Conservation (phyloP, 2,888 invertebrate species). For the Hirtodrosophila duncani region DNA sequence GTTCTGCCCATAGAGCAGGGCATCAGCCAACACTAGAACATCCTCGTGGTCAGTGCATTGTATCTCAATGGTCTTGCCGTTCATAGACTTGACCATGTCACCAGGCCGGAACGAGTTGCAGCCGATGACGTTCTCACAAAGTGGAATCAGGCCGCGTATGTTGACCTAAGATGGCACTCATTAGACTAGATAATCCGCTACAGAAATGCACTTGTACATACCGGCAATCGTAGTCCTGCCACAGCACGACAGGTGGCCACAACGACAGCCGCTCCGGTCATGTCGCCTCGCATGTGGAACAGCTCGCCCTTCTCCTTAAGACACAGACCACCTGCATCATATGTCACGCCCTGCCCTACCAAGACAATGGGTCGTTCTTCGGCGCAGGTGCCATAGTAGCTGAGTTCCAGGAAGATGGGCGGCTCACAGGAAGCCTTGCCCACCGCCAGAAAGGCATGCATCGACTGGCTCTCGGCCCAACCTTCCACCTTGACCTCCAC, state of each 20-base stretch:
- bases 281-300: constrained; percentile 86
- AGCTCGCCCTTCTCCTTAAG: constrained; percentile 79
- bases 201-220: not conserved
- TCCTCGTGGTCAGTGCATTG: constrained; percentile 89
- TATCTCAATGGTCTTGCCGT: constrained; percentile 84
- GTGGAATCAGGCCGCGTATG: constrained; percentile 84
- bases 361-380: constrained; percentile 84
- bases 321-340: constrained; percentile 87
- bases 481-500: constrained; percentile 78
- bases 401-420: constrained; percentile 87
- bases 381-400: constrained; percentile 83
- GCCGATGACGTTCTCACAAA: constrained; percentile 89
- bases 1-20: constrained; percentile 84
- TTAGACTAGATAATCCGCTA: not conserved
- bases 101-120: constrained; percentile 87
- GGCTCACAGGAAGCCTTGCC: constrained; percentile 87
- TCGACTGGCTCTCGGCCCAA: constrained; percentile 87
- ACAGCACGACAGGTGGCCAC: constrained; percentile 85
- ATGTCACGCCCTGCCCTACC: constrained; percentile 85
- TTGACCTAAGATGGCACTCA: constrained; percentile 82
- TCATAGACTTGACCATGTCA: constrained; percentile 86
- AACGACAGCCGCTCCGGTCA: constrained; percentile 91
- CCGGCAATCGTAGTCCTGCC: constrained; percentile 83
- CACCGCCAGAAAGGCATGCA: constrained; percentile 89
- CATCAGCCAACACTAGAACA: constrained; percentile 86